Evolutionary conservation across 2,888 invertebrate genomes (phyloP), one percentile per base, ranked within the genome.

Genomic region (Ophion costatus): DNA sequence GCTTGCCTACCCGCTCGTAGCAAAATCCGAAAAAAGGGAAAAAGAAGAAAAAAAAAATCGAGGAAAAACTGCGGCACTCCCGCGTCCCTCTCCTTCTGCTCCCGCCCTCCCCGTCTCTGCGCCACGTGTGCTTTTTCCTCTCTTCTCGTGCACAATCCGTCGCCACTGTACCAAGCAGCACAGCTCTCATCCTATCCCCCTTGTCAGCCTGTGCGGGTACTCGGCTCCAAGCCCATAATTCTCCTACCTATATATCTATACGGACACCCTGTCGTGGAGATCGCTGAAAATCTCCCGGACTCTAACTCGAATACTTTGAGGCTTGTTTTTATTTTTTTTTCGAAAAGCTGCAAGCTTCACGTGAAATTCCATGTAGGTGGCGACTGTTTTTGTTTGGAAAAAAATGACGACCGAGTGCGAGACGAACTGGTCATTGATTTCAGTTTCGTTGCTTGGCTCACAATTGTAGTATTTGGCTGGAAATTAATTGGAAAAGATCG

Each of bases 1-100:
- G 88, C 88, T 88, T 86, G 61, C 85, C 73, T 84, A 69, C 66
- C 73, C 83, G 86, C 82, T 84, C 73, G 59, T 74, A 69, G 69
- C 73, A 79, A 85, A 85, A 86, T 80, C 70, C 66, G 59, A 73
- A 77, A 80, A 82, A 70, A 57, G 45, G 33, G n/a, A 38, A 69
- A 82, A 75, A 71, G 66, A 63, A 69, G 59, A 45, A 66, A 4
- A 22, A 38, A n/a, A 17, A 70, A 80, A 70, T 63, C 64, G 73
- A 79, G 79, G 5, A 57, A 83, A 79, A 78, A 57, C 56, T 73
- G 63, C 67, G 79, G 73, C 78, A 84, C 79, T 78, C 76, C 77
- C 76, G 83, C 75, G 83, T 80, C 79, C 76, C 78, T 76, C 77
- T 71, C 79, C 69, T 42, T 64, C 79, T 66, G 24, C 56, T 33